Conservation (phyloP, 2,113 vertebrate genomes). For the Cyphomyrus discorhynchus region DNA sequence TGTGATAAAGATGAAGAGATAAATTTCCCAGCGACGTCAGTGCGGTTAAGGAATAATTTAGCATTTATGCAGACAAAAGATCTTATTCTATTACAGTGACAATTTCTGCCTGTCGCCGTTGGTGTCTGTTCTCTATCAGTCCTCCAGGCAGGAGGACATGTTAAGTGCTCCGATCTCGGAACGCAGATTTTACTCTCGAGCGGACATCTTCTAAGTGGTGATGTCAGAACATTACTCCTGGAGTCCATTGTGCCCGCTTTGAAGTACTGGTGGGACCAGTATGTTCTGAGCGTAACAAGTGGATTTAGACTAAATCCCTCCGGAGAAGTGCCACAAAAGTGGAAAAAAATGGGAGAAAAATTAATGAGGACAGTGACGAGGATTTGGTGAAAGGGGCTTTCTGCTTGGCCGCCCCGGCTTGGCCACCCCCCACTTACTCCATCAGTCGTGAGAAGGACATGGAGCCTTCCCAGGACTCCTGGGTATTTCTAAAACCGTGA, state of each 20-base stretch:
- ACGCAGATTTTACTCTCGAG: neutral
- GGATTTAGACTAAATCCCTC: neutral
- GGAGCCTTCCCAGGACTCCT: neutral
- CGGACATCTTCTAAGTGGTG: neutral
- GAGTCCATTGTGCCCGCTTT: neutral
- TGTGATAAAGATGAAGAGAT: neutral
- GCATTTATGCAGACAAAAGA: neutral
- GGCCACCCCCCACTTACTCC: neutral
- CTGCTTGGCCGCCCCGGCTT: neutral
- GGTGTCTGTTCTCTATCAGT: neutral
- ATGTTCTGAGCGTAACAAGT: neutral
- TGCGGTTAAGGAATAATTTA: neutral
- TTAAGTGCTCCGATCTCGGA: neutral
- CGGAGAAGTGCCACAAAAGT: neutral
- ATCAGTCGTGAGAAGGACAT: neutral
- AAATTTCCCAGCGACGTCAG: neutral
- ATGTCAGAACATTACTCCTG: neutral
- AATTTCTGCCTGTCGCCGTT: neutral
- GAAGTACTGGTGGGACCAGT: neutral
- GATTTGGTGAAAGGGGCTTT: neutral
- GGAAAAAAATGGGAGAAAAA: neutral
- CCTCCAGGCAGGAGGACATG: neutral
- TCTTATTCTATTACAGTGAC: neutral
- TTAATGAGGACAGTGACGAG: neutral
- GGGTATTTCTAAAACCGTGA: neutral